Base-by-base conservation (phyloP, 2,113 vertebrate species). In the Acrocephalus kingi region DNA sequence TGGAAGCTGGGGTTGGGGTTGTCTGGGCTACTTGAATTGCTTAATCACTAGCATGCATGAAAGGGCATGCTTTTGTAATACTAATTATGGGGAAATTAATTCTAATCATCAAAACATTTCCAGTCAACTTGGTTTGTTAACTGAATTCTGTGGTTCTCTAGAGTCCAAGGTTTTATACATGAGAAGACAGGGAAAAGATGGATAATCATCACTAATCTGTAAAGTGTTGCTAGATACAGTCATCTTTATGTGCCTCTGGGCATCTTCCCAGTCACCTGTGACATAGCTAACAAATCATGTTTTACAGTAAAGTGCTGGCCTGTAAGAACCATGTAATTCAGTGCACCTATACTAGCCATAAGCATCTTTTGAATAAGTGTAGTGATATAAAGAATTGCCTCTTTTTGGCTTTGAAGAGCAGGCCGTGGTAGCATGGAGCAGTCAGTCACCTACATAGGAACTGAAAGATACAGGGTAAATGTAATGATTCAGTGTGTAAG, bases 51-150 rank as follows among this genome's bases (percentile, higher is more conserved):
- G 27, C 25, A 25, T 46, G 81, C 77, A 54, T 83, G 90, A 91
- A 48, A 81, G n/a, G 68, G 45, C 49, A n/a, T 80, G 56, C 59
- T 87, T 94, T 76, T 93, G 67, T 87, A 81, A 73, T 83, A 83
- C 20, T 74, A 55, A 93, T 54, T 54, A 37, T 45, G 54, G 80
- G 69, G 63, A 94, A 96, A 89, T 90, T 55, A 41, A 61, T 66
- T 37, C 27, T 90, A 46, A 90, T 85, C 27, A 84, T 88, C 59
- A 49, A 39, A 88, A 59, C 17, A 22, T 52, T 97, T 96, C 85
- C 93, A 95, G 93, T 90, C 84, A 88, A 61, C 63, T 75, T 75
- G 41, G 21, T 75, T 28, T 96, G 39, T 83, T 94, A 90, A 62
- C 75, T 43, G 46, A 62, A 62, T 84, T 90, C 66, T 82, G 16